Percentiles rank a stretch among this genome's conserved stretches.
Conservation (phyloP, 2,113 vertebrate species). For the Menidia beryllina region DNA sequence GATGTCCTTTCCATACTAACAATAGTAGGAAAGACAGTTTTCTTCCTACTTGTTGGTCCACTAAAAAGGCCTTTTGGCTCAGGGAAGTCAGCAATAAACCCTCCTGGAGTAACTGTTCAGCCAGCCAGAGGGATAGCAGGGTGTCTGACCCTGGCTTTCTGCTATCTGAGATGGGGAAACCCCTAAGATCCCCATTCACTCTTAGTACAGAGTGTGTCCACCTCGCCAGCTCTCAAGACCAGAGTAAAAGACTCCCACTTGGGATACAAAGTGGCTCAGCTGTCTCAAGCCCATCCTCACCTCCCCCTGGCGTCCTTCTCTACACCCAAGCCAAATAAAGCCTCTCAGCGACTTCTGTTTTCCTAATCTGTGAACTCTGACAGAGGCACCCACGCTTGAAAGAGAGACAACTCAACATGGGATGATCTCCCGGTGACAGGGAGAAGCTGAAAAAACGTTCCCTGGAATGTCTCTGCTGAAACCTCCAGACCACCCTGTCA, state of each 20-base stretch:
- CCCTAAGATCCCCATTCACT: slow-evolving; percentile 54
- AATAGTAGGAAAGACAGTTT: slow-evolving; percentile 56
- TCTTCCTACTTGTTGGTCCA: slow-evolving; percentile 61
- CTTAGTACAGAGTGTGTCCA: slow-evolving; percentile 28
- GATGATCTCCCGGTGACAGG: slow-evolving; percentile 79
- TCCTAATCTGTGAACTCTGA: slow-evolving; percentile 83
- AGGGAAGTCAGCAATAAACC: slow-evolving; percentile 65
- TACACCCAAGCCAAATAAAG: slow-evolving; percentile 79
- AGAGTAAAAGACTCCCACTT: slow-evolving; percentile 57
- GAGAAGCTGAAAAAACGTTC: slow-evolving; percentile 80
- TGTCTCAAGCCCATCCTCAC: slow-evolving; percentile 60
- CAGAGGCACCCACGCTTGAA: slow-evolving; percentile 73
- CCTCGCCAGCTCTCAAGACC: slow-evolving; percentile 32
- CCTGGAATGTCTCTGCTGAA: slow-evolving; percentile 63
- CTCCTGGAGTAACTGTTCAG: slow-evolving; percentile 72
- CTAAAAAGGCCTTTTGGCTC: slow-evolving; percentile 60
- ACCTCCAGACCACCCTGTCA: slow-evolving; percentile 70
- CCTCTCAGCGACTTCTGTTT: slow-evolving; percentile 81
- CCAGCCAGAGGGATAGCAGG: slow-evolving; percentile 61
- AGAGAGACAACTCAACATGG: slow-evolving; percentile 76
- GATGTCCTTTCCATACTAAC: slow-evolving; percentile 24
- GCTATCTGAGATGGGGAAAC: slow-evolving; percentile 51
- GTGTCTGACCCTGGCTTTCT: slow-evolving; percentile 50
- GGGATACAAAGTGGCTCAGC: slow-evolving; percentile 73
- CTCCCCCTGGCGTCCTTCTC: slow-evolving; percentile 52